These are phyloP conservation scores for Beris morrisii DNA, from an alignment of 2,888 invertebrate species.

Conservation along the genomic window DNA sequence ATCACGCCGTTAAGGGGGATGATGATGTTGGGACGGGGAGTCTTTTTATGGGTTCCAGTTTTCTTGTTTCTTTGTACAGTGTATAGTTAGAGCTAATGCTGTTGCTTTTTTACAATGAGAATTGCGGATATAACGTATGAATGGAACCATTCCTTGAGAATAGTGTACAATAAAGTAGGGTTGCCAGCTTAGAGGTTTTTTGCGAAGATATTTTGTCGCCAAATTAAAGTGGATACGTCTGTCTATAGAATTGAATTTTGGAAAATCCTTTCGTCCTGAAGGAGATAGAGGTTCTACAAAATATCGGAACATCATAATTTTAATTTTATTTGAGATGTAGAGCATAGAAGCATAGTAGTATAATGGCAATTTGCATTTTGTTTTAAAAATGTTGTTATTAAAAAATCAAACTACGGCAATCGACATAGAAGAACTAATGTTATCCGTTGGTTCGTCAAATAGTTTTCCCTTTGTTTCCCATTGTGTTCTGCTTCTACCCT, in stretches of 20 bases:
- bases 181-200: neutral
- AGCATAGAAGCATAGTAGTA: too few relatives aligned
- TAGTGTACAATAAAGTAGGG: neutral
- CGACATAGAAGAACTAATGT: too few relatives aligned
- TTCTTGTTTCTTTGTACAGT: neutral
- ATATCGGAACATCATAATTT: too few relatives aligned
- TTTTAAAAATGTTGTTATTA: too few relatives aligned
- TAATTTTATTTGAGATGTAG: too few relatives aligned
- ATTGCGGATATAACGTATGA: constrained; percentile 12
- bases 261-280: neutral
- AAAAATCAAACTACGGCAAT: too few relatives aligned
- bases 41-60: neutral
- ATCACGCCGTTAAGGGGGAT: constrained; percentile 14
- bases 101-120: constrained; percentile 13
- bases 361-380: too few relatives aligned
- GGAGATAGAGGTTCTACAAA: too few relatives aligned
- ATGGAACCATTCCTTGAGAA: constrained; percentile 5
- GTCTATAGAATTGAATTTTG: neutral
- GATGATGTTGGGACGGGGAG: neutral
- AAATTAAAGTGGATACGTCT: neutral
- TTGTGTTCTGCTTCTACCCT: too few relatives aligned
- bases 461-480: too few relatives aligned
- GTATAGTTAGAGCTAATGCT: constrained; percentile 13
- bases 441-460: too few relatives aligned
- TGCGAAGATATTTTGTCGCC: too few relatives aligned